phyloP scores from a whole-genome alignment of 2,797 vertebrate species.

The Poliocrania exsul region DNA sequence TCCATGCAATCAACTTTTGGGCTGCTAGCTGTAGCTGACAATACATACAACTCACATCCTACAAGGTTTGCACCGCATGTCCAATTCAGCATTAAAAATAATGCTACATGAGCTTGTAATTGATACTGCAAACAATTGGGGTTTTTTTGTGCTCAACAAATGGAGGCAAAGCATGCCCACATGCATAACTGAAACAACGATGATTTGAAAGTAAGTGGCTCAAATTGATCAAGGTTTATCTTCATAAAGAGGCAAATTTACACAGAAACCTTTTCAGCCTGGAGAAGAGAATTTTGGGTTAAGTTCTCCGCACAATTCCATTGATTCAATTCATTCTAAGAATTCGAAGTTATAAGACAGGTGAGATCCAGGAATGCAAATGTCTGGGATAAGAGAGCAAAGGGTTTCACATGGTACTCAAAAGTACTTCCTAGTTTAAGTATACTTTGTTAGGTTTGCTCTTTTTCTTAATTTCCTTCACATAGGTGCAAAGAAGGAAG shows the following conservation, averaged over 20 bases:
- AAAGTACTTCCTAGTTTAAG: background rate
- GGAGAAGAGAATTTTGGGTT: background rate
- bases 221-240: slow-evolving; percentile 2
- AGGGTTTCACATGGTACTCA: background rate
- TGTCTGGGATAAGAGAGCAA: background rate
- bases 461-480: background rate
- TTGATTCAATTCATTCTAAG: background rate
- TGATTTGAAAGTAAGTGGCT: slow-evolving; percentile 31
- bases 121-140: background rate
- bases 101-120: slow-evolving; percentile 39
- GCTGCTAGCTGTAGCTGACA: slow-evolving; percentile 35
- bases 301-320: background rate
- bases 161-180: slow-evolving; percentile 11
- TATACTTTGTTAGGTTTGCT: background rate
- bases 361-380: background rate
- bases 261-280: background rate
- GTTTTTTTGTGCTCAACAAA: background rate
- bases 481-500: background rate
- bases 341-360: background rate
- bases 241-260: background rate
- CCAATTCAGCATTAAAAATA: slow-evolving; percentile 44
- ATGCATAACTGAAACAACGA: slow-evolving; percentile 45
- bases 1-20: slow-evolving; percentile 30
- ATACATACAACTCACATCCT: slow-evolving; percentile 39
- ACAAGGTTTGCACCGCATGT: slow-evolving; percentile 35